phyloP scores from a whole-genome alignment of 2,113 vertebrate genomes.

The Silurus glanis region DNA sequence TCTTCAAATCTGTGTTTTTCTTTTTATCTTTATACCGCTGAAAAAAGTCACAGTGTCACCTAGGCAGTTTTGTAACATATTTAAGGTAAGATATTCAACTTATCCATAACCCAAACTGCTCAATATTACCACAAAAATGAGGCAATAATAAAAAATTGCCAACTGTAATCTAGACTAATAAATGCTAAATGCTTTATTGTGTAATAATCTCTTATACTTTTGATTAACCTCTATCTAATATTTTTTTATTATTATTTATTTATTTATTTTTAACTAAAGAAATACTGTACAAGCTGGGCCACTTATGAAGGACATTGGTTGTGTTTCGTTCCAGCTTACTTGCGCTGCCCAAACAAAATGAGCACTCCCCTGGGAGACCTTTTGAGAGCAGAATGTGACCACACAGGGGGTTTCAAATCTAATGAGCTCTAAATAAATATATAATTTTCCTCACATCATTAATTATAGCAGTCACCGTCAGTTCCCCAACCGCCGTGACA shows the following conservation, averaged over 20 bases:
- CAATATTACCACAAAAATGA: not conserved
- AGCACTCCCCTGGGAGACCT: slow-evolving; percentile 59
- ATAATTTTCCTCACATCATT: slow-evolving; percentile 71
- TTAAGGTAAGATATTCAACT: not conserved
- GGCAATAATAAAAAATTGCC: not conserved
- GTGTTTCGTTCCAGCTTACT: slow-evolving; percentile 65
- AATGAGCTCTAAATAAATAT: slow-evolving; percentile 77
- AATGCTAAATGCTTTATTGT: not conserved
- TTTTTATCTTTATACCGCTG: not conserved
- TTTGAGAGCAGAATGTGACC: slow-evolving; percentile 59
- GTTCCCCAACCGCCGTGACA: slow-evolving; percentile 50
- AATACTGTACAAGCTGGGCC: slow-evolving; percentile 41
- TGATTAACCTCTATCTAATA: not conserved
- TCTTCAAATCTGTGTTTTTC: not conserved
- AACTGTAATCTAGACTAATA: not conserved
- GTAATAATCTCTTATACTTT: not conserved
- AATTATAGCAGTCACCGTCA: slow-evolving; percentile 63
- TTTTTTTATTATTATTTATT: not conserved
- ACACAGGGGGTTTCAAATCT: slow-evolving; percentile 65
- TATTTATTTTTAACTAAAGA: slow-evolving; percentile 39
- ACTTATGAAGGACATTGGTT: slow-evolving; percentile 46
- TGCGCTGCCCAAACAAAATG: slow-evolving; percentile 68
- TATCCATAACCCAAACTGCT: not conserved
- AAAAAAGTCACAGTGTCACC: not conserved
- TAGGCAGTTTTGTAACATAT: not conserved